Evolutionary conservation across 1,140 invertebrate species (phyloP).

Genomic region (Hormaphis cornu): DNA sequence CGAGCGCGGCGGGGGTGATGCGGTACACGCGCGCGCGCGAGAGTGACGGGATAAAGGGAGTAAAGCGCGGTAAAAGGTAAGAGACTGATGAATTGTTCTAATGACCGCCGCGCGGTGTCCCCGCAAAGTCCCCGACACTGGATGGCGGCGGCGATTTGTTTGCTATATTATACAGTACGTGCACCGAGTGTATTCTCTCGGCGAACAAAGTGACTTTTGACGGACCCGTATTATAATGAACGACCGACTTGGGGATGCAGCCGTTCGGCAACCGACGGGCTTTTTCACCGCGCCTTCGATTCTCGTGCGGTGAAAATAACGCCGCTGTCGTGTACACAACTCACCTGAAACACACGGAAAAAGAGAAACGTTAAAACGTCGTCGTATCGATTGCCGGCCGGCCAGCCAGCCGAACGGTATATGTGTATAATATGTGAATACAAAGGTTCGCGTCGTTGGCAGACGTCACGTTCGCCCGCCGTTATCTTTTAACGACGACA

Average conservation of each 20-base stretch:
- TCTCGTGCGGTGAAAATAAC: not conserved
- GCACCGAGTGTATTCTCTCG: not conserved
- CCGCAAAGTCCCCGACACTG: slow-evolving; percentile 10
- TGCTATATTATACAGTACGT: slow-evolving; percentile 7
- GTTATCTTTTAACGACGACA: slow-evolving; percentile 21
- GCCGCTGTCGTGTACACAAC: not conserved
- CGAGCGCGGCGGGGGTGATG: not conserved
- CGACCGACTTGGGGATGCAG: slow-evolving; percentile 15
- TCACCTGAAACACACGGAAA: slow-evolving; percentile 23
- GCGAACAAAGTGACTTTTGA: slow-evolving; percentile 5
- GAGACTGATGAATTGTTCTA: slow-evolving; percentile 31
- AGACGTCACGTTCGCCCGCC: not conserved
- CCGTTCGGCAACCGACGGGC: not conserved
- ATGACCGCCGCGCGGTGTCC: slow-evolving; percentile 3
- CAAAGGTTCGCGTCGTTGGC: not conserved
- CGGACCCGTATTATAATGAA: not conserved
- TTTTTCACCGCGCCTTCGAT: not conserved
- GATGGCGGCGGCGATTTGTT: slow-evolving; percentile 15
- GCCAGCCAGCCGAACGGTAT: not conserved
- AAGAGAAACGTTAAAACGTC: slow-evolving; percentile 7
- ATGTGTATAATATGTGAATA: not conserved
- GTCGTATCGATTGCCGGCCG: not conserved
- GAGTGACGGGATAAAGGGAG: not conserved
- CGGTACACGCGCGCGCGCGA: not conserved
- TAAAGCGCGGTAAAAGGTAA: slow-evolving; percentile 9